Base-by-base conservation (phyloP, 2,888 invertebrate genomes). In the Colletes collaris region DNA sequence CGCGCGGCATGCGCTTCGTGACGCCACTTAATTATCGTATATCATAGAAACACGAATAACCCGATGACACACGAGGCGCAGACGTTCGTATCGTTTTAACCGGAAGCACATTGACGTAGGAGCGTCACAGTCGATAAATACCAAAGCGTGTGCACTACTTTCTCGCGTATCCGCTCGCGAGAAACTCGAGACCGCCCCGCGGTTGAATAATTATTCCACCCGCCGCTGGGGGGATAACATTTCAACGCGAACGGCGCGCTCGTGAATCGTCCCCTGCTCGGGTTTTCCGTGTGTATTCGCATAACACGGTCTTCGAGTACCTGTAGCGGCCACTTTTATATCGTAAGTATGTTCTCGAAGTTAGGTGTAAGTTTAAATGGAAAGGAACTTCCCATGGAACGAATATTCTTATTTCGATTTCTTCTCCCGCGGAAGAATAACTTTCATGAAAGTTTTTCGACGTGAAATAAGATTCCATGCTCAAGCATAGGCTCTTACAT, bases 81-180 rank as follows among this genome's bases (percentile, higher is more conserved):
- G 65, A 56, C 53, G 74, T 60, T 40, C 62, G 71, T 76, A 66
- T 74, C 73, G 65, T 40, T 37, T 37, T 44, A 64, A 55, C 65
- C 76, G 83, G 80, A 83, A 74, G 59, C 73, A 63, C 77, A 63
- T 44, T 50, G 71, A 69, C 63, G 56, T 56, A 63, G 44, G 40
- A 58, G 56, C 72, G 60, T 82, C 83, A 53, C 73, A 56, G 67
- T 53, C 73, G 68, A 84, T 85, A 84, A 84, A 85, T 74, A 73
- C 56, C 67, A 56, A 67, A 35, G n/a, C 69, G 68, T 49, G 70
- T 62, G 85, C 73, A 71, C 83, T 62, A 76, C 84, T 84, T 79
- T 85, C 85, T 71, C 82, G 72, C 63, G 59, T 52, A 56, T 66
- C 68, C 64, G 52, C 63, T 53, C 44, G 27, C 72, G 75, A 65